phyloP scores from a whole-genome alignment of 2,888 invertebrate species.

The Parascotia fuliginaria region DNA sequence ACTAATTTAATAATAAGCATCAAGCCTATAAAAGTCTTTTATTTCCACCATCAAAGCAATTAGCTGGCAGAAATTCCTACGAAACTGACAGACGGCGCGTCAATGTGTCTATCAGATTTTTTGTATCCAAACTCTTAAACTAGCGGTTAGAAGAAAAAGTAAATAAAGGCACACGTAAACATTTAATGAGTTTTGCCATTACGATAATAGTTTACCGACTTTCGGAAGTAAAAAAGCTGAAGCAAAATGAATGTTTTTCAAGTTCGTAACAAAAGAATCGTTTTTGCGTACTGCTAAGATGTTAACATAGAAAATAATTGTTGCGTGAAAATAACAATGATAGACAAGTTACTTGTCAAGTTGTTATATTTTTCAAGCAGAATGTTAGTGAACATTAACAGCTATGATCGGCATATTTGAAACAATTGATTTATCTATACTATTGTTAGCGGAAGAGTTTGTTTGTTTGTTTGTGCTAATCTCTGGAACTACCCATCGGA shows the following conservation, averaged over 20 bases:
- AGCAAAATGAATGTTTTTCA: not conserved
- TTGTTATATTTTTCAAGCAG: not conserved
- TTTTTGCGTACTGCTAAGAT: constrained; percentile 8
- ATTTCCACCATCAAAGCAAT: constrained; percentile 2
- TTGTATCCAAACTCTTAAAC: constrained; percentile 21
- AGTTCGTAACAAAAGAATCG: not conserved
- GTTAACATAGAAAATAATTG: constrained; percentile 5
- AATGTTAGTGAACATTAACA: not conserved
- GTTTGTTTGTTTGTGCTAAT: too few species aligned
- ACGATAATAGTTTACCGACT: not conserved
- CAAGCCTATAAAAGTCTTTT: not conserved
- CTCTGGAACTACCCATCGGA: too few species aligned
- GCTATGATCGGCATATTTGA: too few species aligned
- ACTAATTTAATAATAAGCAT: too few species aligned
- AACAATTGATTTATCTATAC: too few species aligned
- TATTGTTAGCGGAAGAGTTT: too few species aligned
- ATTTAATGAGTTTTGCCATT: constrained; percentile 7
- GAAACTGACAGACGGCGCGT: constrained; percentile 12
- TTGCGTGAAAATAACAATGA: not conserved
- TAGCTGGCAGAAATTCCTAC: constrained; percentile 5
- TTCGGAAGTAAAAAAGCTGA: not conserved
- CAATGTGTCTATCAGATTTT: constrained; percentile 16
- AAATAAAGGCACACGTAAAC: constrained; percentile 30
- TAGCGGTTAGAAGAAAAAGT: constrained; percentile 15
- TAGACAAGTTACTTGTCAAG: not conserved